Evolutionary conservation across 1,140 invertebrate species (phyloP), one percentile per base, ranked within the genome.

Genomic region (Halesus radiatus): DNA sequence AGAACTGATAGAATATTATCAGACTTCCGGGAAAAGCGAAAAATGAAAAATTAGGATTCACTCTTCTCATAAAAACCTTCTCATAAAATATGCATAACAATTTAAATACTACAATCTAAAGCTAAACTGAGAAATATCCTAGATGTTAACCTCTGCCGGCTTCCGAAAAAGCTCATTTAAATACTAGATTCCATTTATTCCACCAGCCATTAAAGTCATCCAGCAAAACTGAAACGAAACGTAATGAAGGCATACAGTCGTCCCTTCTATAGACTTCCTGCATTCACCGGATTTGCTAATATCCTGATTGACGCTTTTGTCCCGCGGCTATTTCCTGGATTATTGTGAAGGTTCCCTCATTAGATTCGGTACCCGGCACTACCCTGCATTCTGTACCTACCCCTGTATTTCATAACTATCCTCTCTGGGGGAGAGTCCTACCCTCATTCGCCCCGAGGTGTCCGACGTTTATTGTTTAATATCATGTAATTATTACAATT

Each of bases 221-320:
- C 0, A 70, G 5, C 18, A 70, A 70, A 70, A 50, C 37, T 70
- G 66, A 70, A 70, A 45, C 32, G 37, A 20, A 50, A 70, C 66
- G 29, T 70, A 70, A 70, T 70, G 66, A 70, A 68, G 64, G 64
- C 29, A 70, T 23, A 50, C 29, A 70, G 29, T 45, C 54, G 5
- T 32, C 29, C 56, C 53, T 60, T 37, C 73, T 50, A 37, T 18
- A 20, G 73, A 76, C 73, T 76, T 76, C 75, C 75, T 77, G 77
- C 73, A 23, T 45, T 76, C 81, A 72, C 75, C 81, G 81, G 76
- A 80, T 80, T 64, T 74, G 76, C 60, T 83, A 83, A 83, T 83
- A 83, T 83, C 81, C 81, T 80, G 81, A 83, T 80, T 83, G 81
- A 80, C 81, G 81, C 79, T 76, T 83, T 80, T 83, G 79, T 80